Evolutionary conservation across 2,888 invertebrate genomes (phyloP).

Genomic region (Liopterus haemorrhoidalis): DNA sequence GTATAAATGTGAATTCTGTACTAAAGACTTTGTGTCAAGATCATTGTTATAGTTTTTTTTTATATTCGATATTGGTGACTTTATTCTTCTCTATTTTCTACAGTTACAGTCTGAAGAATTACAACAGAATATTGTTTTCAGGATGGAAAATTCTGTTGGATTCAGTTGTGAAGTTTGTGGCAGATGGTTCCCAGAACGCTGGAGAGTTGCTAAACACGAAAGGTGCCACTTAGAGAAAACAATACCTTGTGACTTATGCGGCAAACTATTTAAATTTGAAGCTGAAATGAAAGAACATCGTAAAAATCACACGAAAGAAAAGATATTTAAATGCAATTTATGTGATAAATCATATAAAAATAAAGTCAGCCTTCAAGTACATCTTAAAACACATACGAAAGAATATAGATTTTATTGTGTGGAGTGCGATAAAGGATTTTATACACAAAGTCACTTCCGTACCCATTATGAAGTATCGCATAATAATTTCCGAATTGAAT

Average conservation of each 20-base stretch:
- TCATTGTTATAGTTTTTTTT: no score
- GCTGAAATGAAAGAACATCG: conserved; percentile 48
- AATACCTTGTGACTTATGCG: conserved; percentile 45
- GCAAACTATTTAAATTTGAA: conserved; percentile 46
- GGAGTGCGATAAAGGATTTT: conserved; percentile 27
- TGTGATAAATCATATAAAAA: conserved; percentile 1
- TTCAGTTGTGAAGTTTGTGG: no score
- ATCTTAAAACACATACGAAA: neutral
- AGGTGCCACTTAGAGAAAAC: conserved; percentile 40
- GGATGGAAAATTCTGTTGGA: no score
- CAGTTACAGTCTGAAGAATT: no score
- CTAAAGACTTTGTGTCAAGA: conserved; percentile 41
- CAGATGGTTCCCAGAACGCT: conserved; percentile 44
- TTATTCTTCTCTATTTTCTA: no score
- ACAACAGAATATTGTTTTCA: no score
- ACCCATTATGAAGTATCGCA: conserved; percentile 29
- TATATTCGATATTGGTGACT: no score
- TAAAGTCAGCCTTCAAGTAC: neutral
- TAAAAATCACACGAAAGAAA: no score
- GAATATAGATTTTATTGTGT: neutral
- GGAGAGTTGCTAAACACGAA: conserved; percentile 42
- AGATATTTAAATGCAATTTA: conserved; percentile 43
- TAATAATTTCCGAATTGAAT: conserved; percentile 26
- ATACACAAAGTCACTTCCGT: conserved; percentile 25
- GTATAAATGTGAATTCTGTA: conserved; percentile 48